Percentiles rank a stretch among this genome's conserved stretches.
phyloP scores from a whole-genome alignment of 2,888 invertebrate species.

The Trilocha varians region DNA sequence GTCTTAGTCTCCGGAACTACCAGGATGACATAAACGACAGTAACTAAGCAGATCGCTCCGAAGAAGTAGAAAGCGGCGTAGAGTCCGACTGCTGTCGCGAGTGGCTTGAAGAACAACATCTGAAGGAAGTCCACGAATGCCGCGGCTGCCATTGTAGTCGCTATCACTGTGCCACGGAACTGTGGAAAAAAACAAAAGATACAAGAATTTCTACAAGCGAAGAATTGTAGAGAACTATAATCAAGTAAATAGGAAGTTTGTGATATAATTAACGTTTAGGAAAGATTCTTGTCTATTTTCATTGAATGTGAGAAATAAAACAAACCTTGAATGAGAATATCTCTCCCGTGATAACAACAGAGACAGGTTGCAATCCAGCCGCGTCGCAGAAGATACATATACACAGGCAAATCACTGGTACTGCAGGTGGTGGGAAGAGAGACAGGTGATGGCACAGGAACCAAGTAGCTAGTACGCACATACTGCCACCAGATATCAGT shows the following conservation, averaged over 20 bases:
- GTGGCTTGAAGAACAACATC: constrained; percentile 48
- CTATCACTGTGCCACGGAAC: constrained; percentile 56
- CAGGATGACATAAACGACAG: constrained; percentile 33
- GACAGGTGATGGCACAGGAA: constrained; percentile 40
- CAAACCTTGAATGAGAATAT: constrained; percentile 64
- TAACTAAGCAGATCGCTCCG: constrained; percentile 33
- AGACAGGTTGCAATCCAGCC: constrained; percentile 65
- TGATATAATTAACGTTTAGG: neutral
- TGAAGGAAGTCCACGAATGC: constrained; percentile 40
- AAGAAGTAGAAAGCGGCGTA: constrained; percentile 47
- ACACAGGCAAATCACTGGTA: constrained; percentile 60
- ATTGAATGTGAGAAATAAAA: neutral
- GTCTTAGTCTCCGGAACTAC: constrained; percentile 47
- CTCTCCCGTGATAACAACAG: constrained; percentile 64
- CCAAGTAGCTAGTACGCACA: constrained; percentile 53
- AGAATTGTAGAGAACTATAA: neutral
- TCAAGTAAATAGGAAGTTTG: neutral
- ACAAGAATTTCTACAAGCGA: neutral
- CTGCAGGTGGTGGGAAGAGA: constrained; percentile 60
- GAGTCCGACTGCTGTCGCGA: constrained; percentile 36
- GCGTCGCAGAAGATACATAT: constrained; percentile 66
- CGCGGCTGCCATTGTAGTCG: constrained; percentile 38
- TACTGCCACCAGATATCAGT: constrained; percentile 48
- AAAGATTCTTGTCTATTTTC: neutral
- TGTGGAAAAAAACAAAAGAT: constrained; percentile 23